Percentiles rank a stretch among this genome's conserved stretches.
Conservation (phyloP, 2,797 vertebrate genomes). For the Spea hammondii region DNA sequence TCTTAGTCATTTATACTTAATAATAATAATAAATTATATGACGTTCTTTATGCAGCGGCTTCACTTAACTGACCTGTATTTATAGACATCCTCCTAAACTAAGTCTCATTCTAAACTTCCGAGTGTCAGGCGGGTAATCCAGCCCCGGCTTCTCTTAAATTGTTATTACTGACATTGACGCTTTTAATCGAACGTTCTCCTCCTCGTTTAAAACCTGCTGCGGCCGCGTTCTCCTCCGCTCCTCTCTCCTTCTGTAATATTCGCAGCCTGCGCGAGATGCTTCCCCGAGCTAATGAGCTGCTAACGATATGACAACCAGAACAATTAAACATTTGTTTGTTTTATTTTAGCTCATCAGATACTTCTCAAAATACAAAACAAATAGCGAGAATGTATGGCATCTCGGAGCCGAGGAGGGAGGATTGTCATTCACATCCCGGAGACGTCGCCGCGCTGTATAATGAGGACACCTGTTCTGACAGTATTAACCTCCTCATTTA, state of each 20-base stretch:
- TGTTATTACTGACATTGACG: no score
- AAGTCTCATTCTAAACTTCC: no score
- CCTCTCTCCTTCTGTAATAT: not conserved
- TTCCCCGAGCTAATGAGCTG: conserved; percentile 22
- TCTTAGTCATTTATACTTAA: no score
- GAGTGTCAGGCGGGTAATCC: no score
- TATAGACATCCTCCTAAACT: no score
- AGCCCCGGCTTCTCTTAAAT: no score
- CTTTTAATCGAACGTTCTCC: no score
- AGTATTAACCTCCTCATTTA: conserved; percentile 25
- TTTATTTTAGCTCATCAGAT: conserved; percentile 44
- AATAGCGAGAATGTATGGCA: conserved; percentile 8
- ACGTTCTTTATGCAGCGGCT: no score
- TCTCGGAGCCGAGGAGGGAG: not conserved
- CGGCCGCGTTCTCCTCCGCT: not conserved
- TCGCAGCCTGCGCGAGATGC: not conserved
- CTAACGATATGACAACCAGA: conserved; percentile 38
- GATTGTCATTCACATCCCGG: conserved; percentile 33
- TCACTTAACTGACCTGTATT: no score
- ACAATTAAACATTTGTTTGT: conserved; percentile 49
- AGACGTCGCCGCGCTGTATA: conserved; percentile 22
- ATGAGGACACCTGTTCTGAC: conserved; percentile 43
- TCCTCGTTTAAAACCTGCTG: no score
- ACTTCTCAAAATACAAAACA: conserved; percentile 37
- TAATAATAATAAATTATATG: no score